These are phyloP conservation scores for Eumaeus atala DNA, from an alignment of 1,140 invertebrate genomes.

Conservation along the genomic window DNA sequence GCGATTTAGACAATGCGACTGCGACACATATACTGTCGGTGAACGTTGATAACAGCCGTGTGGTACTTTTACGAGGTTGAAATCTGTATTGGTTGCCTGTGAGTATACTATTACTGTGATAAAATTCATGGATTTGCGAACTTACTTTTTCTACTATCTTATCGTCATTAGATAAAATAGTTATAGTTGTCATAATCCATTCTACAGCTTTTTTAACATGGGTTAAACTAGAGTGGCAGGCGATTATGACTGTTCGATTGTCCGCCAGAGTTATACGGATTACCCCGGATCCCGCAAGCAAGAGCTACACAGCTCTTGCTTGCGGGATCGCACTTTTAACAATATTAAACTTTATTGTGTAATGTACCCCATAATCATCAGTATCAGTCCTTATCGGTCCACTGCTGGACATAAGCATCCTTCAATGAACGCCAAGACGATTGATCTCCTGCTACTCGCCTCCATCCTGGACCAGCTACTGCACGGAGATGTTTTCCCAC, in stretches of 20 bases:
- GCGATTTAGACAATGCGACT: too few relatives aligned
- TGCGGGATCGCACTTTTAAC: slow-evolving; percentile 12
- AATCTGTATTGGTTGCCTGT: slow-evolving; percentile 21
- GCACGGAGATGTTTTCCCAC: too few relatives aligned
- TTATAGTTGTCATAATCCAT: slow-evolving; percentile 25
- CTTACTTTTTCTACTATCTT: slow-evolving; percentile 26
- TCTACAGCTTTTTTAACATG: slow-evolving; percentile 22
- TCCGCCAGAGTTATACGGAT: too few relatives aligned
- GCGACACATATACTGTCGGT: slow-evolving; percentile 22
- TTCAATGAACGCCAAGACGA: too few relatives aligned
- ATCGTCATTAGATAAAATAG: slow-evolving; percentile 23
- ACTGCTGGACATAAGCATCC: too few relatives aligned
- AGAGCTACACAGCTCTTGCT: slow-evolving; percentile 14
- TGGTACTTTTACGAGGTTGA: slow-evolving; percentile 19
- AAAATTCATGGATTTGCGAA: slow-evolving; percentile 19
- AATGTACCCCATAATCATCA: too few relatives aligned
- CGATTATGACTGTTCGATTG: too few relatives aligned
- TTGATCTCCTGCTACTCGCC: too few relatives aligned
- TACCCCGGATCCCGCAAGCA: too few relatives aligned
- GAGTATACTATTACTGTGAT: slow-evolving; percentile 19
- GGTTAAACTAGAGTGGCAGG: slow-evolving; percentile 22
- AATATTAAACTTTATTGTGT: too few relatives aligned
- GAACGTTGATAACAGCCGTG: slow-evolving; percentile 9
- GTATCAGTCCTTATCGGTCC: too few relatives aligned
- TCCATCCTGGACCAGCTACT: too few relatives aligned